phyloP scores from a whole-genome alignment of 2,888 invertebrate genomes.

The Epicampocera succincta region DNA sequence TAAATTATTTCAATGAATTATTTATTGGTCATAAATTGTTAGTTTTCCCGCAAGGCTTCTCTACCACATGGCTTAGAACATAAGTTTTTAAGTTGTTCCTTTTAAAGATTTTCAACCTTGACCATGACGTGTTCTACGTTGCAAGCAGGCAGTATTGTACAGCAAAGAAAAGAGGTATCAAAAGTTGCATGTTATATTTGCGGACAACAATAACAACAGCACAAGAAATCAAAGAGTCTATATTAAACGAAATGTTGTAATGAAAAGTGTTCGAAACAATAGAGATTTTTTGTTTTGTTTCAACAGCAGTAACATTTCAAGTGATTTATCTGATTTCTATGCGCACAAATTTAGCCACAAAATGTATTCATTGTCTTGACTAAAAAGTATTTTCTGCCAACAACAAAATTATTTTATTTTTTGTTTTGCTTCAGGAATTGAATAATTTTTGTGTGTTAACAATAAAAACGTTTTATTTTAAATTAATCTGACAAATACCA shows the following conservation, averaged over 20 bases:
- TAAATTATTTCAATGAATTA: slow-evolving; percentile 10
- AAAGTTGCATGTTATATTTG: slow-evolving; percentile 3
- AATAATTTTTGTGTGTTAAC: too few species aligned
- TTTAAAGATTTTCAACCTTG: slow-evolving; percentile 44
- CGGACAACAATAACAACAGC: neutral
- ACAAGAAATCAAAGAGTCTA: neutral
- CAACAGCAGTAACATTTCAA: slow-evolving; percentile 2
- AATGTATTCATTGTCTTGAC: neutral
- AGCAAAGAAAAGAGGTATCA: neutral
- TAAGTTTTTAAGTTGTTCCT: neutral
- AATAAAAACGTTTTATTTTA: too few species aligned
- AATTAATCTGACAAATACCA: too few species aligned
- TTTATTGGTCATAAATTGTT: slow-evolving; percentile 8
- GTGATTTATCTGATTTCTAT: slow-evolving; percentile 1
- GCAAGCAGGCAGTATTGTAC: neutral
- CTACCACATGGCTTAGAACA: neutral
- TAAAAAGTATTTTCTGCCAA: neutral
- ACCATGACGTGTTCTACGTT: slow-evolving; percentile 32
- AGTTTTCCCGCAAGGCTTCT: neutral
- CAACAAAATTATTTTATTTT: too few species aligned
- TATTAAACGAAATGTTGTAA: neutral
- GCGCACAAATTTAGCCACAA: neutral
- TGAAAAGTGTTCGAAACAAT: slow-evolving; percentile 7
- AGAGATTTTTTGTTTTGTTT: neutral
- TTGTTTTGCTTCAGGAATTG: too few species aligned